Conservation (phyloP, 2,797 vertebrate genomes). For the Hydrolagus colliei region DNA sequence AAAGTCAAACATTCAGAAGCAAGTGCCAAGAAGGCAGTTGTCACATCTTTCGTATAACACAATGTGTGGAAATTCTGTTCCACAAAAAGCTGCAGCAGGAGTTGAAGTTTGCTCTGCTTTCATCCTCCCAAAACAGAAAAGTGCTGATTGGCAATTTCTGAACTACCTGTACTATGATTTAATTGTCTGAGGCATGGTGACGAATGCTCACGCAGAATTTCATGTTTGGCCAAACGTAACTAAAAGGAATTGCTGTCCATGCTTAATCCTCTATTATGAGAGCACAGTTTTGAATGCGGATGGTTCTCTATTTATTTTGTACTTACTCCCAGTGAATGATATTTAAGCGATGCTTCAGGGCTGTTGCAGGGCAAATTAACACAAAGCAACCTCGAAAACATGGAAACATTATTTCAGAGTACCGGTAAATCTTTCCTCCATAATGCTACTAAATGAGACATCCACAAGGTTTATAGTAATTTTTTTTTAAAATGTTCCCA, state of each 20-base stretch:
- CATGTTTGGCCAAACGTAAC: neutral
- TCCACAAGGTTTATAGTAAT: neutral
- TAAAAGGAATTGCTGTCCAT: neutral
- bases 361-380: neutral
- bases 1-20: slow-evolving; percentile 64
- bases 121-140: neutral
- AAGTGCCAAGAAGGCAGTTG: slow-evolving; percentile 53
- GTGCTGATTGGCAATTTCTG: neutral
- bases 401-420: neutral
- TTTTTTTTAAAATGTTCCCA: neutral
- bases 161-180: neutral
- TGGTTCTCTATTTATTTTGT: neutral
- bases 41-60: slow-evolving; percentile 40
- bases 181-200: neutral
- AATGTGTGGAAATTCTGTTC: neutral
- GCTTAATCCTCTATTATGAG: slow-evolving; percentile 11
- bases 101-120: slow-evolving; percentile 42
- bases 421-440: neutral
- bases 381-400: neutral
- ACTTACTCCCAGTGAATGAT: neutral
- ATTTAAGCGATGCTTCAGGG: neutral
- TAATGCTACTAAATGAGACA: neutral
- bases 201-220: slow-evolving; percentile 3
- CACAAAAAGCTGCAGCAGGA: slow-evolving; percentile 52
- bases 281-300: neutral